These are phyloP conservation scores for Lamellibrachia luymesi DNA, from an alignment of 1,140 invertebrate genomes.

Conservation along the genomic window DNA sequence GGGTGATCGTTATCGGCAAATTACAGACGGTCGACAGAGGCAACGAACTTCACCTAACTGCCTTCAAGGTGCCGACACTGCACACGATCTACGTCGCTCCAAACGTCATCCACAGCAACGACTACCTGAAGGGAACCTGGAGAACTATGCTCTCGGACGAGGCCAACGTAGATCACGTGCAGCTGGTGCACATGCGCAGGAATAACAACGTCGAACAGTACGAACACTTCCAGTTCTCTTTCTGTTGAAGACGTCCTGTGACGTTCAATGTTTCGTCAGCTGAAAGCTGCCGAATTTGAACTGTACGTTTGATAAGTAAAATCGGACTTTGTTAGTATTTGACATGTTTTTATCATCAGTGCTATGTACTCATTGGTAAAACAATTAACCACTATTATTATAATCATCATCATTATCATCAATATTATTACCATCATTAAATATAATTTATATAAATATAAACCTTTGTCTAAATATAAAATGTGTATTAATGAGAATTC, in stretches of 20 bases:
- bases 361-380: too few relatives aligned
- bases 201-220: neutral
- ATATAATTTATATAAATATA: too few relatives aligned
- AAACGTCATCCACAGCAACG: constrained; percentile 28
- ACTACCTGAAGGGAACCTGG: constrained; percentile 31
- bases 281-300: too few relatives aligned
- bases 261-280: neutral
- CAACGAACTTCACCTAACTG: constrained; percentile 31
- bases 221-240: constrained; percentile 9
- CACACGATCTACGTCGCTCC: constrained; percentile 31
- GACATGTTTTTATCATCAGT: too few relatives aligned
- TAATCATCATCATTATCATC: too few relatives aligned
- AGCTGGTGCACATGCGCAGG: constrained; percentile 20
- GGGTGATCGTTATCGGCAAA: constrained; percentile 30
- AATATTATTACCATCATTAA: too few relatives aligned
- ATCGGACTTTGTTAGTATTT: too few relatives aligned
- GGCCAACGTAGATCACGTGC: constrained; percentile 30
- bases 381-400: too few relatives aligned
- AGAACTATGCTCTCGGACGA: constrained; percentile 33
- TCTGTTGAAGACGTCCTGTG: neutral
- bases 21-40: neutral
- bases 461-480: too few relatives aligned
- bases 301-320: too few relatives aligned
- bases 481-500: too few relatives aligned
- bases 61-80: constrained; percentile 19